Evolutionary conservation across 1,140 invertebrate genomes (phyloP).

Genomic region (Teleopsis dalmanni): DNA sequence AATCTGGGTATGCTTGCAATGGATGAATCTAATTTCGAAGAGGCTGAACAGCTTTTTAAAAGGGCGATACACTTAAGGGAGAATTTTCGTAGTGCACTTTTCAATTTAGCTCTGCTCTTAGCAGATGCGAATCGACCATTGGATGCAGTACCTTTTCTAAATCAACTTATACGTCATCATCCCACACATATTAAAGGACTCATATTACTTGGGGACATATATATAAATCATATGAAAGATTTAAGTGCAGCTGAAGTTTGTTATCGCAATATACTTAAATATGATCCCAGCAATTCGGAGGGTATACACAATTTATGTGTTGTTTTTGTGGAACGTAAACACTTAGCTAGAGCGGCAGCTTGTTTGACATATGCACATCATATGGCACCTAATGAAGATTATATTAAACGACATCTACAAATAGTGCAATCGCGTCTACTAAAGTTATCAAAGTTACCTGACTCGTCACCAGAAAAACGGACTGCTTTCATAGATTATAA

Average conservation of each 20-base stretch:
- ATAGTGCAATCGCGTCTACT: constrained; percentile 36
- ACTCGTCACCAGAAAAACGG: constrained; percentile 32
- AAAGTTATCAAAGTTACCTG: constrained; percentile 41
- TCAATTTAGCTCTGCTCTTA: constrained; percentile 86
- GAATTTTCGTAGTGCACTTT: constrained; percentile 86
- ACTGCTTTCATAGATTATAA: constrained; percentile 38
- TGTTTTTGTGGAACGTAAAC: constrained; percentile 85
- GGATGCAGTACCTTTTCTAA: constrained; percentile 87
- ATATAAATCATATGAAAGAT: constrained; percentile 93
- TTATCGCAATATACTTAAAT: constrained; percentile 76
- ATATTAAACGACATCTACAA: constrained; percentile 76
- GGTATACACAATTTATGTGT: constrained; percentile 94
- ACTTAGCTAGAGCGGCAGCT: constrained; percentile 70
- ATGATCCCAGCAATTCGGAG: constrained; percentile 88
- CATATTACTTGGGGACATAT: constrained; percentile 91
- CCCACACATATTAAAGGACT: constrained; percentile 92
- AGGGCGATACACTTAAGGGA: constrained; percentile 75
- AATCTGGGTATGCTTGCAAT: constrained; percentile 94
- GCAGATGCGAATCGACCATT: constrained; percentile 80
- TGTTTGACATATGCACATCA: constrained; percentile 73
- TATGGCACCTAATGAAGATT: constrained; percentile 80
- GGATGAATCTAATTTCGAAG: constrained; percentile 83
- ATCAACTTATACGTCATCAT: constrained; percentile 84
- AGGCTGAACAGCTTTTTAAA: constrained; percentile 83
- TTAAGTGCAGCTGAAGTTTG: constrained; percentile 89